A percentile compares a stretch with the other conserved stretches of the same genome.
These are phyloP conservation scores for Lagodon rhomboides DNA, from an alignment of 2,797 vertebrate species.

Conservation along the genomic window DNA sequence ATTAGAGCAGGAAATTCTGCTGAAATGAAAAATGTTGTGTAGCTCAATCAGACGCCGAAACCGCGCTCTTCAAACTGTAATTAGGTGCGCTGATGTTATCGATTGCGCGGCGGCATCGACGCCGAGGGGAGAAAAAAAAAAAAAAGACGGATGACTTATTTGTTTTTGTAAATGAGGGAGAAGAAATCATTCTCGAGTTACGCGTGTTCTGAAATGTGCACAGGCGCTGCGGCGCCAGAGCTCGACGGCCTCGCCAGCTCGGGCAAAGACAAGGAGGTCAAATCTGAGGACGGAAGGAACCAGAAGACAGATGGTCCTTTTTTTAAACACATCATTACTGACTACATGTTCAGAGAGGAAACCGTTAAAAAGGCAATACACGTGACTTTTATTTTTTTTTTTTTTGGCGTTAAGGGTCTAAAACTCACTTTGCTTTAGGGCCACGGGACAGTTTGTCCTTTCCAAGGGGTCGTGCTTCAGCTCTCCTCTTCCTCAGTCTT, in stretches of 20 bases:
- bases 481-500: neutral
- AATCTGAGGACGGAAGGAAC: neutral
- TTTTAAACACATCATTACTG: neutral
- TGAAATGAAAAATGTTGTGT: slow-evolving; percentile 65
- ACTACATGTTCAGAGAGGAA: neutral
- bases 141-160: slow-evolving; percentile 59
- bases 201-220: slow-evolving; percentile 33
- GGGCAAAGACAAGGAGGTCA: slow-evolving; percentile 35
- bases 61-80: slow-evolving; percentile 63
- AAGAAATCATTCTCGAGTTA: slow-evolving; percentile 17
- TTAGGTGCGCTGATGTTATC: slow-evolving; percentile 70
- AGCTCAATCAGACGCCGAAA: slow-evolving; percentile 57
- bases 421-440: neutral
- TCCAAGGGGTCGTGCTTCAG: neutral
- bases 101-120: slow-evolving; percentile 41
- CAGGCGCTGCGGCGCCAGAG: neutral
- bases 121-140: neutral
- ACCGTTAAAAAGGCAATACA: neutral
- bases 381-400: neutral
- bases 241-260: neutral
- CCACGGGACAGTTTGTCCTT: neutral
- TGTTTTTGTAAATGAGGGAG: slow-evolving; percentile 53
- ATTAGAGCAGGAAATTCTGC: slow-evolving; percentile 60
- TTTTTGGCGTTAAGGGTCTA: neutral
- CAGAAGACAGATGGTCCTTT: neutral